These are phyloP conservation scores for Lithophane ornitopus DNA, from an alignment of 2,888 invertebrate genomes.

Conservation along the genomic window DNA sequence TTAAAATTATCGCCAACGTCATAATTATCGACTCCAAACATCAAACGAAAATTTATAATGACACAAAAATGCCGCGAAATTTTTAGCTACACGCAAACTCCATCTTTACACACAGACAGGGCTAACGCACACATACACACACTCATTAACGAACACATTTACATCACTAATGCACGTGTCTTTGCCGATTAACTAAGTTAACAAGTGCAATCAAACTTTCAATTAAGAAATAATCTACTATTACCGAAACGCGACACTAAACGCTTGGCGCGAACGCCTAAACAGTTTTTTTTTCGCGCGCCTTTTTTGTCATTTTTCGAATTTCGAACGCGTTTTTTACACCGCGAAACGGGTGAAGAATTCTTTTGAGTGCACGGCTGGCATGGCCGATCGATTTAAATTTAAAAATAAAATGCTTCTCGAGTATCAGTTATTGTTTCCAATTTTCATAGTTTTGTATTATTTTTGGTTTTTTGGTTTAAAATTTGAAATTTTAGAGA, in stretches of 20 bases:
- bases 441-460: conserved; percentile 65
- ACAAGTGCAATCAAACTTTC: conserved; percentile 79
- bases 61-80: conserved; percentile 71
- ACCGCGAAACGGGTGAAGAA: conserved; percentile 84
- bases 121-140: conserved; percentile 81
- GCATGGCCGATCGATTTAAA: conserved; percentile 81
- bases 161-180: conserved; percentile 87
- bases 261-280: conserved; percentile 76
- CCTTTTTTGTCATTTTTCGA: conserved; percentile 71
- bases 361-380: conserved; percentile 77
- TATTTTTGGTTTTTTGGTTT: conserved; percentile 64
- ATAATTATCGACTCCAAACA: conserved; percentile 48
- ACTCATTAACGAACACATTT: conserved; percentile 89
- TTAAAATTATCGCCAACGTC: conserved; percentile 19
- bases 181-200: conserved; percentile 70
- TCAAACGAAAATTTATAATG: conserved; percentile 61
- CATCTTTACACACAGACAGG: conserved; percentile 78
- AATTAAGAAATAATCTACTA: conserved; percentile 74
- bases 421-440: conserved; percentile 65
- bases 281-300: conserved; percentile 65
- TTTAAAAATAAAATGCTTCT: conserved; percentile 64
- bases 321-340: conserved; percentile 79
- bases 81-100: conserved; percentile 75
- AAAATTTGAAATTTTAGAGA: conserved; percentile 78
- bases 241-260: conserved; percentile 70